Evolutionary conservation across 2,113 vertebrate species (phyloP).

Genomic region (Cottus gobio): DNA sequence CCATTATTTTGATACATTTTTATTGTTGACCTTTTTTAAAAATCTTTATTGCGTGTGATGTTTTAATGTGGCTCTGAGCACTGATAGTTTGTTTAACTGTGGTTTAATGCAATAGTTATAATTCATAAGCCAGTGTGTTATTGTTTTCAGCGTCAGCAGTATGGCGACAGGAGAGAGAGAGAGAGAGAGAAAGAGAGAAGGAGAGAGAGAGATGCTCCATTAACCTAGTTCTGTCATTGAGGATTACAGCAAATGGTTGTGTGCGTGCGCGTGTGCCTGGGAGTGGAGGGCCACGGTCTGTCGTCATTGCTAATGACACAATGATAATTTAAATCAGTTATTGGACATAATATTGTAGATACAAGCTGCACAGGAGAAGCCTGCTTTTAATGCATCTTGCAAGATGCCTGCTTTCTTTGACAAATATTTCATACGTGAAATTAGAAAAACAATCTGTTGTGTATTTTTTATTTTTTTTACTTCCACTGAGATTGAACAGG

Average conservation of each 20-base stretch:
- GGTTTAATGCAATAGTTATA: background rate
- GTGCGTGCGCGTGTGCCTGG: background rate
- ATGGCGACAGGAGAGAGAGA: constrained; percentile 41
- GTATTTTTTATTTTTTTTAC: background rate
- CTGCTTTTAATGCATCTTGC: background rate
- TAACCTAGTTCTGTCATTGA: constrained; percentile 84
- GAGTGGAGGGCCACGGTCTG: background rate
- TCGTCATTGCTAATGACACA: constrained; percentile 44
- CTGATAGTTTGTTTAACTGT: background rate
- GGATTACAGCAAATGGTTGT: constrained; percentile 66
- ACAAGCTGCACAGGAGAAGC: background rate
- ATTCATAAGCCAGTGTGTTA: constrained; percentile 39
- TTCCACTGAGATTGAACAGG: background rate
- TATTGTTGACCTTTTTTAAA: background rate
- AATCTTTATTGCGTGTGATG: background rate
- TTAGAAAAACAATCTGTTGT: background rate
- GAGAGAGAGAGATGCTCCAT: constrained; percentile 66
- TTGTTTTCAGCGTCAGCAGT: constrained; percentile 67
- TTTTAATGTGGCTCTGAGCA: background rate
- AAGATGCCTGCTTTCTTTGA: background rate
- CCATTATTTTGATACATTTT: background rate
- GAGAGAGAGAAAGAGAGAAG: constrained; percentile 6
- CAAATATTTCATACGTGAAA: background rate
- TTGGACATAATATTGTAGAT: background rate
- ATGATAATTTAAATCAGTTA: constrained; percentile 29